These are phyloP conservation scores for Caenorhabditis afra DNA, from an alignment of 2,888 invertebrate genomes.

Conservation along the genomic window DNA sequence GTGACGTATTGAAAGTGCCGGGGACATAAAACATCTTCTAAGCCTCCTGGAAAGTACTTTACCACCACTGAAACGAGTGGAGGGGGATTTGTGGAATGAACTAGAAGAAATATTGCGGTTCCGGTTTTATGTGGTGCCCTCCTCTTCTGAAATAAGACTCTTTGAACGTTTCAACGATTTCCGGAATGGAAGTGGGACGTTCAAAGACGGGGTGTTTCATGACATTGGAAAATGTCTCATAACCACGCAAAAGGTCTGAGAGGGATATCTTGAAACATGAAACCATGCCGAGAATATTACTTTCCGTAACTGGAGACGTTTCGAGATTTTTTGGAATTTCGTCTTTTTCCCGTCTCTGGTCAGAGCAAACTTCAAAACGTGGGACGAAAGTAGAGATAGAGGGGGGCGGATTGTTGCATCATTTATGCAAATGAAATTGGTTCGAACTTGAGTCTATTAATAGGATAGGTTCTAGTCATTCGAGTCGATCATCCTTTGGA, in stretches of 20 bases:
- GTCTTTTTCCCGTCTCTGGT: slow-evolving; percentile 26
- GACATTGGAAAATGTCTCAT: slow-evolving; percentile 55
- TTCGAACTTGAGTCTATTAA: neutral
- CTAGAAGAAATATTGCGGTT: slow-evolving; percentile 5
- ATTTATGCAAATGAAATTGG: slow-evolving; percentile 32
- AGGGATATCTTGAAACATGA: slow-evolving; percentile 59
- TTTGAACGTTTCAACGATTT: slow-evolving; percentile 45
- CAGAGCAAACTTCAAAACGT: slow-evolving; percentile 57
- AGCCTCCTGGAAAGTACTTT: slow-evolving; percentile 22
- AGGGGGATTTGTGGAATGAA: slow-evolving; percentile 23
- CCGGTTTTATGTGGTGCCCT: slow-evolving; percentile 14
- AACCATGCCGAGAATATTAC: slow-evolving; percentile 58
- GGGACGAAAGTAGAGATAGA: slow-evolving; percentile 20
- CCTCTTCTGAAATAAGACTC: slow-evolving; percentile 42
- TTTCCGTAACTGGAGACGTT: slow-evolving; percentile 60
- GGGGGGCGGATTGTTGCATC: slow-evolving; percentile 25
- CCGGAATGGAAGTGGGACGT: slow-evolving; percentile 8
- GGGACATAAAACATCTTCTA: slow-evolving; percentile 49
- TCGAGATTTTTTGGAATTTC: slow-evolving; percentile 54
- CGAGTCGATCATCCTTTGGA: too few relatives aligned
- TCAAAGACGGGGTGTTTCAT: slow-evolving; percentile 32
- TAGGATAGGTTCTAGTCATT: neutral
- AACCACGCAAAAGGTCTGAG: slow-evolving; percentile 45
- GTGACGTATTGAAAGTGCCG: slow-evolving; percentile 38
- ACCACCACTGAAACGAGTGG: slow-evolving; percentile 6